These are phyloP conservation scores for Eremophila alpestris DNA, from an alignment of 2,797 vertebrate species.

Conservation along the genomic window DNA sequence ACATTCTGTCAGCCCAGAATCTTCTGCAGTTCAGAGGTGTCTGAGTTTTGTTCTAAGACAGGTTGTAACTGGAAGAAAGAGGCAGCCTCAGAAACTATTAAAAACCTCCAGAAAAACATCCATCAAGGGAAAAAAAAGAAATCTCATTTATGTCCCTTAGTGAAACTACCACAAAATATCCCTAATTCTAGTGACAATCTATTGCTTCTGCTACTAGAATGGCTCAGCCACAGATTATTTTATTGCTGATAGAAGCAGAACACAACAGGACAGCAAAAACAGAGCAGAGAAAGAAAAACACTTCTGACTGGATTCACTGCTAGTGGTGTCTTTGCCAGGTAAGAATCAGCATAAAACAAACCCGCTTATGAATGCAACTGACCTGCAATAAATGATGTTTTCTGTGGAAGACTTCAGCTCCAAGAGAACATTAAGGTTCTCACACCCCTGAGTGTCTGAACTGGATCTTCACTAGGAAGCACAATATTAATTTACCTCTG, in stretches of 20 bases:
- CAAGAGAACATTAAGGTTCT: neutral
- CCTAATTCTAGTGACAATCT: neutral
- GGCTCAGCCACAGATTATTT: neutral
- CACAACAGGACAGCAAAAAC: neutral
- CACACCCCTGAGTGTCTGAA: neutral
- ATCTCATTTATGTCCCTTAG: neutral
- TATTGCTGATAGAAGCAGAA: neutral
- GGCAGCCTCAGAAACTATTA: neutral
- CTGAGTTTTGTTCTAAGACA: neutral
- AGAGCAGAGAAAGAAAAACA: neutral
- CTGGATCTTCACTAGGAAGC: neutral
- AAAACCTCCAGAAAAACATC: neutral
- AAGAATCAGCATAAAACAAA: neutral
- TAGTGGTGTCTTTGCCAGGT: neutral
- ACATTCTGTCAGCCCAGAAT: neutral
- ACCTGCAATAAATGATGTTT: neutral
- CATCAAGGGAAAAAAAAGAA: neutral
- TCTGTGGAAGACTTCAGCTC: neutral
- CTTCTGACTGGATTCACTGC: neutral
- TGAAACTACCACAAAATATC: neutral
- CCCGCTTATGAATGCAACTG: neutral
- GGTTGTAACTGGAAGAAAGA: neutral
- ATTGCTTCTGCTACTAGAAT: neutral
- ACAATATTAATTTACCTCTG: neutral
- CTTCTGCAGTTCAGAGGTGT: neutral